These are phyloP conservation scores for Danionella cerebrum DNA, from an alignment of 2,113 vertebrate species.

Conservation along the genomic window DNA sequence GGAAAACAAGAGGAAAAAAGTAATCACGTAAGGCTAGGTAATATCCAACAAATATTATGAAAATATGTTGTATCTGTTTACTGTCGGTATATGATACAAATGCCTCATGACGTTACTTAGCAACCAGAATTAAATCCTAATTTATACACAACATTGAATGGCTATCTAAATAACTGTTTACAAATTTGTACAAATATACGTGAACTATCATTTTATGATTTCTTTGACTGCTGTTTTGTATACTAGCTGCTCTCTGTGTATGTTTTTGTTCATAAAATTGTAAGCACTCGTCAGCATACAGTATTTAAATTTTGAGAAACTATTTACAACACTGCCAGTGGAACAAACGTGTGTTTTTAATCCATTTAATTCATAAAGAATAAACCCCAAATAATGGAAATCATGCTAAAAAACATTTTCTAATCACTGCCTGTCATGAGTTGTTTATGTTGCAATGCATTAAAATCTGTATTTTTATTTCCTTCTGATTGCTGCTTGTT, in stretches of 20 bases:
- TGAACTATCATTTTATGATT: background rate
- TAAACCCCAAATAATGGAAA: too few species aligned
- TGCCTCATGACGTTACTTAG: too few species aligned
- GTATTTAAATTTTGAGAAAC: background rate
- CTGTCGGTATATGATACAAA: background rate
- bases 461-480: slow-evolving; percentile 25
- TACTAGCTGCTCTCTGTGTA: background rate
- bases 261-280: background rate
- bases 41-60: too few species aligned
- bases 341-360: too few species aligned
- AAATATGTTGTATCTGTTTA: background rate
- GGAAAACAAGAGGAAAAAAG: too few species aligned
- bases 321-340: background rate
- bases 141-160: background rate
- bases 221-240: background rate
- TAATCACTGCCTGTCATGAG: background rate
- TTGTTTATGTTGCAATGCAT: slow-evolving; percentile 5
- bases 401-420: too few species aligned
- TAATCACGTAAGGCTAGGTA: too few species aligned
- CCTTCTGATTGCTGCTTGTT: background rate
- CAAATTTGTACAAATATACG: background rate
- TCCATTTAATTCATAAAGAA: too few species aligned
- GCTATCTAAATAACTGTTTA: background rate
- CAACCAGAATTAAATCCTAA: background rate
- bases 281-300: background rate